phyloP scores from a whole-genome alignment of 2,797 vertebrate genomes.

The Crax fasciolata region DNA sequence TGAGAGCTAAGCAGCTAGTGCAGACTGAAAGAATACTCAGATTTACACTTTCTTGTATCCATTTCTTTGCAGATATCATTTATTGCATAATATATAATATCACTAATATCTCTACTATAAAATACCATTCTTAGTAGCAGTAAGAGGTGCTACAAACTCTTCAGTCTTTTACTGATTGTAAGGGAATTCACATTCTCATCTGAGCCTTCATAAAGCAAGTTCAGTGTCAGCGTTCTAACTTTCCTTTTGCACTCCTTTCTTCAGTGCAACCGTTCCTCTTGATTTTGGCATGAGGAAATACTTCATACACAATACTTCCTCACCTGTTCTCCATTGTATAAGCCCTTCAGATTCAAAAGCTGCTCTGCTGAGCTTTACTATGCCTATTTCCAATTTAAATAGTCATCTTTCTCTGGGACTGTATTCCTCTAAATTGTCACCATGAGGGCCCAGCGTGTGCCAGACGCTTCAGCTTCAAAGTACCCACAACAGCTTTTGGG shows the following conservation, averaged over 20 bases:
- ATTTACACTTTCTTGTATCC: background rate
- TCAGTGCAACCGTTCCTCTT: background rate
- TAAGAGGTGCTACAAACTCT: background rate
- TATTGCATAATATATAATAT: background rate
- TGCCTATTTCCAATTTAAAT: background rate
- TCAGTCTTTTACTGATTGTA: background rate
- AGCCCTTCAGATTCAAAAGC: background rate
- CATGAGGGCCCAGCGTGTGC: background rate
- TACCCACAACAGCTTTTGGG: background rate
- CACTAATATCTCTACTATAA: background rate
- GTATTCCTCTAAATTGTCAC: background rate
- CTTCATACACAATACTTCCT: background rate
- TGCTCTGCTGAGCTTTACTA: background rate
- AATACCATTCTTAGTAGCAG: background rate
- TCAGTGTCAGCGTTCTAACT: background rate
- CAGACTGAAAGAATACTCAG: background rate
- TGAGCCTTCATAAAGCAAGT: background rate
- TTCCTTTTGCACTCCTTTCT: background rate
- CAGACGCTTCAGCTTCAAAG: background rate
- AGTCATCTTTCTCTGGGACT: background rate
- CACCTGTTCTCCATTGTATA: background rate
- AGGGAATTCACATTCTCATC: background rate
- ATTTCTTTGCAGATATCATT: background rate
- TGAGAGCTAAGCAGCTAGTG: background rate
- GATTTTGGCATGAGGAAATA: background rate